These are phyloP conservation scores for Uropetala carovei DNA, from an alignment of 2,888 invertebrate species.

Conservation along the genomic window DNA sequence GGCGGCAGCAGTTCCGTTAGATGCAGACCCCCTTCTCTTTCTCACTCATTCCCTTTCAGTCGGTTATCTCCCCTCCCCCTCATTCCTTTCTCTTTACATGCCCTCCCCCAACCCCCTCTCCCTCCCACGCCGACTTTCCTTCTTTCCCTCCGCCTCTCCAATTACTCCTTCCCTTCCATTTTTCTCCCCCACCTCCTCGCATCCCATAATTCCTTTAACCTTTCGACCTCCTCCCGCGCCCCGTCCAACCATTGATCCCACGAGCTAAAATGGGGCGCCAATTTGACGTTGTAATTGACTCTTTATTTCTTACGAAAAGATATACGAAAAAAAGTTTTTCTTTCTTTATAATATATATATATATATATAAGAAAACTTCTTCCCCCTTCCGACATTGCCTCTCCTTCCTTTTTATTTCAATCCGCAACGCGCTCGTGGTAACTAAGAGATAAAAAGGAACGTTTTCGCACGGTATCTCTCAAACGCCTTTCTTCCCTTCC, in stretches of 20 bases:
- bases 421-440: background rate
- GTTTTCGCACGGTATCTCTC: too few relatives aligned
- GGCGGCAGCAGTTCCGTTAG: background rate
- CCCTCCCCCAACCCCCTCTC: background rate
- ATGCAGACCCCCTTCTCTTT: background rate
- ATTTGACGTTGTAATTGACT: background rate
- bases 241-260: background rate
- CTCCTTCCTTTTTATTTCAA: background rate
- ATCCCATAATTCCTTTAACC: conserved; percentile 10
- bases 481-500: background rate
- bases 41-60: too few relatives aligned
- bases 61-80: too few relatives aligned
- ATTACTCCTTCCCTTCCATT: background rate
- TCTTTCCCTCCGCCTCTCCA: background rate
- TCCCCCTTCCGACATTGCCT: background rate
- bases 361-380: too few relatives aligned
- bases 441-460: too few relatives aligned
- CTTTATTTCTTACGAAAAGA: background rate
- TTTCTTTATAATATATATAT: too few relatives aligned
- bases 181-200: background rate
- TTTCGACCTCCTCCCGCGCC: background rate
- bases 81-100: background rate
- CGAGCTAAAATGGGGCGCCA: background rate
- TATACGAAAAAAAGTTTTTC: too few relatives aligned
- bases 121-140: background rate